Conservation (phyloP, 2,888 invertebrate genomes). For the Aphrophora alni region DNA sequence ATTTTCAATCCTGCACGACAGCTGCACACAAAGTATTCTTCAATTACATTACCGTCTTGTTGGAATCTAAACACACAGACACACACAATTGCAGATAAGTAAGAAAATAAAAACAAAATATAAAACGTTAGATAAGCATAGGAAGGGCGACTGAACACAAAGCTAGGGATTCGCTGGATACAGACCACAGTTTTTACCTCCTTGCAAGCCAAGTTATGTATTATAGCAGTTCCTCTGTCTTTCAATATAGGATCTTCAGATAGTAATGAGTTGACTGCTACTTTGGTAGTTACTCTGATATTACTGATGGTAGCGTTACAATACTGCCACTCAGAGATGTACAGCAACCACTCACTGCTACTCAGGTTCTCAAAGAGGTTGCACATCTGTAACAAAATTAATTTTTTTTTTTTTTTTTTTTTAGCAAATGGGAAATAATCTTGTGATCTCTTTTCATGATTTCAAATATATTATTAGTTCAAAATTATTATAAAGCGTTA, state of each 20-base stretch:
- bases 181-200: slow-evolving; percentile 97
- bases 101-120: neutral
- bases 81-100: no score
- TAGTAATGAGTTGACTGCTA: slow-evolving; percentile 84
- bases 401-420: slow-evolving; percentile 32
- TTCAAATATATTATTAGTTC: no score
- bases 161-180: slow-evolving; percentile 59
- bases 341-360: slow-evolving; percentile 91
- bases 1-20: no score
- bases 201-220: slow-evolving; percentile 92
- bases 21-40: no score
- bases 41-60: no score
- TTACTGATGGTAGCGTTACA: slow-evolving; percentile 81
- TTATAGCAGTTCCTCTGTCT: slow-evolving; percentile 83
- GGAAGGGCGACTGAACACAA: neutral
- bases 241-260: slow-evolving; percentile 74
- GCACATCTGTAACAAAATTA: slow-evolving; percentile 75
- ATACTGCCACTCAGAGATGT: slow-evolving; percentile 91
- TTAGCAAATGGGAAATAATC: neutral
- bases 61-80: no score
- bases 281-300: slow-evolving; percentile 89
- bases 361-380: slow-evolving; percentile 89
- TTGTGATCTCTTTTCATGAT: no score
- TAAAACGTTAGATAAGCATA: neutral
- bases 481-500: no score